These are phyloP conservation scores for Acrobeloides nanus DNA, from an alignment of 2,888 invertebrate species.

Conservation along the genomic window DNA sequence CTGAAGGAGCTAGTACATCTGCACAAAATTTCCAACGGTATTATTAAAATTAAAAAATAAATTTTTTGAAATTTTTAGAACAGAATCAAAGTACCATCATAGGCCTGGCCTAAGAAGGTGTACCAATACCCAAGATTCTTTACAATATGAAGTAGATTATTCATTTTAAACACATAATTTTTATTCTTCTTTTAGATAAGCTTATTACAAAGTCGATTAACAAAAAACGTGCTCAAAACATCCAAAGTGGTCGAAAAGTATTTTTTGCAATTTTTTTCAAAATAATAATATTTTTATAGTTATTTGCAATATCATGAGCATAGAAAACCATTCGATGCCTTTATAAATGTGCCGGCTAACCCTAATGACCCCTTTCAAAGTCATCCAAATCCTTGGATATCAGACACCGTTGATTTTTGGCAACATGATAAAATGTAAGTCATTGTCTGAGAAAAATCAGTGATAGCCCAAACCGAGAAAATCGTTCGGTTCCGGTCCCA, in stretches of 20 bases:
- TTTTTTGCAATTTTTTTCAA: no score
- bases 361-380: slow-evolving; percentile 45
- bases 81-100: no score
- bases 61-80: no score
- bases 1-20: no score
- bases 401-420: slow-evolving; percentile 92
- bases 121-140: slow-evolving; percentile 54
- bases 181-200: slow-evolving; percentile 59
- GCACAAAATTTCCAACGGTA: no score
- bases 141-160: slow-evolving; percentile 62
- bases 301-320: slow-evolving; percentile 66
- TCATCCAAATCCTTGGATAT: slow-evolving; percentile 85
- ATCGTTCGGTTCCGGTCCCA: no score
- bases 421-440: slow-evolving; percentile 76
- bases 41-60: no score
- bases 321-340: slow-evolving; percentile 89
- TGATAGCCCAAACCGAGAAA: no score
- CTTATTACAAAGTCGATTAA: slow-evolving; percentile 61
- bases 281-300: no score
- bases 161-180: slow-evolving; percentile 2
- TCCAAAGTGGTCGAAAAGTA: slow-evolving; percentile 89
- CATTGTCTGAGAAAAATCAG: slow-evolving; percentile 49
- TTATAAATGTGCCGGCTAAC: slow-evolving; percentile 82
- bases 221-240: slow-evolving; percentile 77
- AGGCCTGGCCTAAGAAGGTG: slow-evolving; percentile 48